Evolutionary conservation across 2,797 vertebrate genomes (phyloP).

Genomic region (Argya squamiceps): DNA sequence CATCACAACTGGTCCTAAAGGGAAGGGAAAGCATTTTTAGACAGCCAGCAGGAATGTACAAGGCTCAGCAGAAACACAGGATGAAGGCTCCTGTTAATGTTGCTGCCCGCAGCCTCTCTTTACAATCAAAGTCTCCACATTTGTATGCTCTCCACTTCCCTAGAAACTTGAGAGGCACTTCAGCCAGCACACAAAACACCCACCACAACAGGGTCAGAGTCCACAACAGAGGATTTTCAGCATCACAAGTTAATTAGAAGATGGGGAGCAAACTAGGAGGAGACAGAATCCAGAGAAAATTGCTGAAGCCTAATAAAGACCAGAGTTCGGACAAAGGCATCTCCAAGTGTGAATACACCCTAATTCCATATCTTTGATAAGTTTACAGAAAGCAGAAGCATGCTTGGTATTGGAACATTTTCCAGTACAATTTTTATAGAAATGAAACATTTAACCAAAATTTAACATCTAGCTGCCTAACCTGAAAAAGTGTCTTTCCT

Average conservation of each 20-base stretch:
- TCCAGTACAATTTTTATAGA: neutral
- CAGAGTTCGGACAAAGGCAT: neutral
- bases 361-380: neutral
- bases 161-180: neutral
- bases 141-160: neutral
- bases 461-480: neutral
- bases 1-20: neutral
- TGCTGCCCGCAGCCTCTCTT: neutral
- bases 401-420: neutral
- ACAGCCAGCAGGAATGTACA: neutral
- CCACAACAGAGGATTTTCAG: neutral
- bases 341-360: neutral
- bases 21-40: neutral
- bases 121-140: neutral
- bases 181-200: neutral
- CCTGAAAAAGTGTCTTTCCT: neutral
- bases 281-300: neutral
- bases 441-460: neutral
- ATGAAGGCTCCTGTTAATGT: neutral
- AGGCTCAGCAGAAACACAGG: neutral
- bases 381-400: neutral
- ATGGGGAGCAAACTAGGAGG: neutral
- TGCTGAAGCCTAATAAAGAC: neutral
- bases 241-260: too few relatives aligned
- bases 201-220: neutral